Evolutionary conservation across 2,888 invertebrate species (phyloP), one percentile per base, ranked within the genome.

Genomic region (Taenaris catops): DNA sequence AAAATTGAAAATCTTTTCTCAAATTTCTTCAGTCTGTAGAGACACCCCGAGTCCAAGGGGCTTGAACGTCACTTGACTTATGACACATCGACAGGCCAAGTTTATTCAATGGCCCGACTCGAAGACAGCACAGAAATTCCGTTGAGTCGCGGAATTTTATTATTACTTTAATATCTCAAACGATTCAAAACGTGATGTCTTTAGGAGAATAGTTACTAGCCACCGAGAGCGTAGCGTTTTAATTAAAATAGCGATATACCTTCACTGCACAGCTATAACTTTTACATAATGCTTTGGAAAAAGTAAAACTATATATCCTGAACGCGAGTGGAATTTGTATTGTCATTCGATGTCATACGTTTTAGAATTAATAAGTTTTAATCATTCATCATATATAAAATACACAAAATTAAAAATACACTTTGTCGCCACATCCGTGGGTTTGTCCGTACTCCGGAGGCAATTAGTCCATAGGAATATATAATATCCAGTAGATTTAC

Each of bases 1-100:
- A 14, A 20, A 20, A 8, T 12, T 14, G n/a, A 23, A 23, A 41
- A 38, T 20, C 25, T 25, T 31, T 32, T 12, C 10, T 34, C 18
- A 45, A 41, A 29, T 38, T 47, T 38, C 25, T 42, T 33, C 28
- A 29, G 32, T 39, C 39, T 24, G 29, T 34, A 34, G 27, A 34
- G 33, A 38, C 39, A 32, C 37, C 25, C 31, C 34, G 48, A 50
- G 49, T 55, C 49, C 53, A 41, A 50, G 49, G 58, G 48, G 54
- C 55, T 64, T 50, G 57, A 72, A 60, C 63, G 59, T 71, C 76
- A 72, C 81, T 80, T 81, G 81, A 80, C 84, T 83, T 81, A 76
- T 83, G 83, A 83, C 81, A 83, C 81, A 84, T 86, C 75, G 84
- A 84, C 80, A 78, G 68, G 70, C 65, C 69, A 76, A 83, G 83